phyloP scores from a whole-genome alignment of 2,113 vertebrate species.

The Benitochromis conjunctus region DNA sequence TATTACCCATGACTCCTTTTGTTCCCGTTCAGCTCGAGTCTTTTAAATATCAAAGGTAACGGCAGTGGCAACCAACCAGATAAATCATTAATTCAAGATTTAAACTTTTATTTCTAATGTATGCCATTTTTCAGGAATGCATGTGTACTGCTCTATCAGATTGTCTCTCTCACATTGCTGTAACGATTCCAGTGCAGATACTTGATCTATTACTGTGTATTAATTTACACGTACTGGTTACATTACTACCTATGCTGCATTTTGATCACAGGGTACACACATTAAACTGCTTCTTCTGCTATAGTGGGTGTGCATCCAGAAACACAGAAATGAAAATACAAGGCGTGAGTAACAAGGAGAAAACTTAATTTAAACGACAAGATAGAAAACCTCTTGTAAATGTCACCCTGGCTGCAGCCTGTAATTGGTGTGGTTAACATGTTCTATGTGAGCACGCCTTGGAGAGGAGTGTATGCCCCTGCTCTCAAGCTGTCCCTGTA shows the following conservation, averaged over 20 bases:
- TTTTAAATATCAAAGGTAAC: conserved; percentile 68
- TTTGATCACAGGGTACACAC: conserved; percentile 46
- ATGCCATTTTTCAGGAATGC: not conserved
- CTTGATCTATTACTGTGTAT: not conserved
- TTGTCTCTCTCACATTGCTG: not conserved
- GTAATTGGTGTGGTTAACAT: conserved; percentile 65
- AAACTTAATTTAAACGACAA: conserved; percentile 73
- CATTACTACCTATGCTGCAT: conserved; percentile 39
- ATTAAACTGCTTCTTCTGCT: conserved; percentile 58
- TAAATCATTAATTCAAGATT: conserved; percentile 34
- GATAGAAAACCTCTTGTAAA: conserved; percentile 60
- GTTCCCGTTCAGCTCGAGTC: conserved; percentile 50
- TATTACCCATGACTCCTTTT: conserved; percentile 46
- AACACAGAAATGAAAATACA: conserved; percentile 61
- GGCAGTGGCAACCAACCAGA: conserved; percentile 45
- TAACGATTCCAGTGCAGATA: not conserved
- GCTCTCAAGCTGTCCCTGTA: conserved; percentile 13
- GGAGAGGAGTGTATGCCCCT: not conserved
- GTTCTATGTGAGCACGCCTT: conserved; percentile 18
- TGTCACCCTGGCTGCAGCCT: conserved; percentile 39
- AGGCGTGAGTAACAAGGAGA: conserved; percentile 60
- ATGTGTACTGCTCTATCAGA: not conserved
- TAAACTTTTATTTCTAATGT: not conserved
- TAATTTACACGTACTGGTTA: not conserved
- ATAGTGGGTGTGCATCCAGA: conserved; percentile 32